A percentile compares a stretch with the other conserved stretches of the same genome.
Conservation (phyloP, 2,113 vertebrate species). For the Perca schrenkii region DNA sequence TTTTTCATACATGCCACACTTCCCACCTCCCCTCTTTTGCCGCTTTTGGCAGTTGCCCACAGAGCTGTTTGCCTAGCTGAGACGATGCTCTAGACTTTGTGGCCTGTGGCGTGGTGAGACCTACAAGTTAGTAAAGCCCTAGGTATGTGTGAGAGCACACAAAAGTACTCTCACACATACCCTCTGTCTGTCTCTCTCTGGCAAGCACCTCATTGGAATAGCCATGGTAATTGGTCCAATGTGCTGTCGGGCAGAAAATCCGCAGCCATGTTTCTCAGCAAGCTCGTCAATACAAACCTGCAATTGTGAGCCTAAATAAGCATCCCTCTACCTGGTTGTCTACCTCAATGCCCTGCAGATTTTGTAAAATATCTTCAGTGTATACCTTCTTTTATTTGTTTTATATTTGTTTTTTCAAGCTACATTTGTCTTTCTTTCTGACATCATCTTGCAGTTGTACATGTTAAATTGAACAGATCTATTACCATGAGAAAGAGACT, state of each 20-base stretch:
- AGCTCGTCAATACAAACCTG: constrained; percentile 45
- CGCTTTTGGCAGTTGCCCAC: constrained; percentile 31
- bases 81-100: constrained; percentile 28
- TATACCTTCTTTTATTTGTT: neutral
- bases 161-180: neutral
- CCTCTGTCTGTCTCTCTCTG: constrained; percentile 21
- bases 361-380: neutral
- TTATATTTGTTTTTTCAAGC: neutral
- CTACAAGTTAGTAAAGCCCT: constrained; percentile 5
- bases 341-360: neutral
- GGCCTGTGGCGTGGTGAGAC: constrained; percentile 36
- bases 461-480: neutral
- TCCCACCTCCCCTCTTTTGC: constrained; percentile 32
- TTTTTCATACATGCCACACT: constrained; percentile 9
- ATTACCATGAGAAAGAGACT: neutral
- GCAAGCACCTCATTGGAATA: constrained; percentile 32
- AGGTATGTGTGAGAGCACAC: constrained; percentile 8
- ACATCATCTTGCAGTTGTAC: neutral
- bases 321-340: constrained; percentile 9
- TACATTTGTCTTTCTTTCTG: neutral
- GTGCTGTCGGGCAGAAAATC: constrained; percentile 49
- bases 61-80: constrained; percentile 36
- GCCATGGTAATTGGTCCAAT: constrained; percentile 51
- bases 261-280: constrained; percentile 31
- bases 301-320: neutral